Base-by-base conservation (phyloP, 2,797 vertebrate species). In the Iguana delicatissima region DNA sequence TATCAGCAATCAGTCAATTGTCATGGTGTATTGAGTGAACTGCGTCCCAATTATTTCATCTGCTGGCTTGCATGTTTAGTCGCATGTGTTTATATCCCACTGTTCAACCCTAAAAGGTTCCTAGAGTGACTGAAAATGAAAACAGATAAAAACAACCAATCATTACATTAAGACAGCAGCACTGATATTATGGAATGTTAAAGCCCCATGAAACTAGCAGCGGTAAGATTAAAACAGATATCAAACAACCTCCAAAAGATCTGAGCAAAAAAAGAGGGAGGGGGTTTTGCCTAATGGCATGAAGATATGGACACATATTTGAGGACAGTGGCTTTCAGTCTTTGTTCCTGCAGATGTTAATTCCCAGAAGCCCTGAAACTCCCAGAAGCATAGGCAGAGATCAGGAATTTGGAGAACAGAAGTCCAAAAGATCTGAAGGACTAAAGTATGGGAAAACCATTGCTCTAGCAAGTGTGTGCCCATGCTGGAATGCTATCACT, bases 1-100 rank as follows among this genome's bases (percentile, higher is more conserved):
- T 84, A 64, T 35, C 82, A 67, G 50, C 29, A 86, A 72, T 55
- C 83, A 50, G 57, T n/a, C 42, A 84, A 80, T 80, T 80, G 80
- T 57, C 77, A 82, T 13, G 18, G 32, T 6, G 32, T 29, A 64
- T 26, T 46, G 38, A 38, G 24, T 38, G 24, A 64, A 38, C 35
- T 14, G 22, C 42, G 24, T 62, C 59, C 10, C 24, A 29, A 67
- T 67, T 84, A 46, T 26, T 67, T 67, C 46, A 38, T 67, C 67
- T 67, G 82, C 59, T 67, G 20, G 52, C 80, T 29, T 16, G 52
- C 52, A 52, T 80, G 80, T 50, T 16, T 57, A 29, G 46, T 32
- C n/a, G 35, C 57, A 26, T 64, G 50, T 26, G 42, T 64, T 46
- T 67, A 64, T 67, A 46, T 22, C 35, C 35, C 38, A 64, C 57